Evolutionary conservation across 2,888 invertebrate genomes (phyloP).

Genomic region (Polydrusus pterygomalis): DNA sequence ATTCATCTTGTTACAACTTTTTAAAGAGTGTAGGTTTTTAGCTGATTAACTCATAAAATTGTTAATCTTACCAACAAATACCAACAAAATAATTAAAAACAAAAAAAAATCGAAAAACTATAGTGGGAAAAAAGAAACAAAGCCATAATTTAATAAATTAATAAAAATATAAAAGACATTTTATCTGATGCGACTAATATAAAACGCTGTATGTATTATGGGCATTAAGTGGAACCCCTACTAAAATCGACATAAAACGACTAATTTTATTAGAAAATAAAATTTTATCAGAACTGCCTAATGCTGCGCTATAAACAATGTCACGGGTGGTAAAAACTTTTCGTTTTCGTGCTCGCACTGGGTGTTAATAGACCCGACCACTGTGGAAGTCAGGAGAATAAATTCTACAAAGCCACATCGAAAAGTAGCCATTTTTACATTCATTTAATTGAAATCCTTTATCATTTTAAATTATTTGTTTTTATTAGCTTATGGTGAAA

Average conservation of each 20-base stretch:
- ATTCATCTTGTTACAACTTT: too few species aligned
- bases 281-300: constrained; percentile 65
- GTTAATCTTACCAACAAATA: too few species aligned
- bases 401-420: constrained; percentile 28
- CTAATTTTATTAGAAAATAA: constrained; percentile 66
- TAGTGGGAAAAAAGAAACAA: constrained; percentile 17
- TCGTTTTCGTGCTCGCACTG: constrained; percentile 51
- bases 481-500: too few species aligned
- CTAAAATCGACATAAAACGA: constrained; percentile 62
- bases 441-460: too few species aligned
- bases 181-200: constrained; percentile 41
- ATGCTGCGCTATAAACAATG: constrained; percentile 65
- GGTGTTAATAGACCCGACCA: constrained; percentile 52
- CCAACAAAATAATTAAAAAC: too few species aligned
- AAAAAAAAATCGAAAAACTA: neutral
- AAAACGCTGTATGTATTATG: constrained; percentile 38
- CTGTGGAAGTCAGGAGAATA: constrained; percentile 31
- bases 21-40: too few species aligned
- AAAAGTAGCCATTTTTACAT: neutral
- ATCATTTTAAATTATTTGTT: too few species aligned
- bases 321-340: constrained; percentile 62
- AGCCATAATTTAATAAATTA: constrained; percentile 46
- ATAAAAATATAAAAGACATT: constrained; percentile 44
- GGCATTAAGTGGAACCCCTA: constrained; percentile 50
- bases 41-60: too few species aligned